A percentile compares a stretch with the other conserved stretches of the same genome.
These are phyloP conservation scores for Drosophila prosaltans DNA, from an alignment of 1,140 invertebrate species.

Conservation along the genomic window DNA sequence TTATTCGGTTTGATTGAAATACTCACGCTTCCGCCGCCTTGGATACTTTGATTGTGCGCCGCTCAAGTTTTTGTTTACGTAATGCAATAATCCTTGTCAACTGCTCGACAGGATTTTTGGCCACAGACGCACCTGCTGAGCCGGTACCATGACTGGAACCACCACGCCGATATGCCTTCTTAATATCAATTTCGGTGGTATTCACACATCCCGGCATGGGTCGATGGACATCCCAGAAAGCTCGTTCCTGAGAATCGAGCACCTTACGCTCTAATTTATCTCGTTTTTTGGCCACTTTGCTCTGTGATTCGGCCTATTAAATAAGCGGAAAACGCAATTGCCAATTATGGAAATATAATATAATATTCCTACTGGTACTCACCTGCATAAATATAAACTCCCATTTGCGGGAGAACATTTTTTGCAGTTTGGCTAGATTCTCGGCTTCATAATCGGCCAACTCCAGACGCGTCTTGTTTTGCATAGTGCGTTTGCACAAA, in stretches of 20 bases:
- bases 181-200: slow-evolving; percentile 99
- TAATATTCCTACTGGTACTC: not conserved
- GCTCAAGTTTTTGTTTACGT: slow-evolving; percentile 80
- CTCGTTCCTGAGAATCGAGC: slow-evolving; percentile 98
- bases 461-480: slow-evolving; percentile 98
- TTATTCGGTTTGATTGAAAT: not conserved
- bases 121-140: slow-evolving; percentile 75
- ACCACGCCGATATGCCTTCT: slow-evolving; percentile 93
- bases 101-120: slow-evolving; percentile 82
- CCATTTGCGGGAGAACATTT: slow-evolving; percentile 99
- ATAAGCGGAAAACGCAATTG: not conserved
- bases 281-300: slow-evolving; percentile 98
- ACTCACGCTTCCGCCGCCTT: slow-evolving; percentile 98
- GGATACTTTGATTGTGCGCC: slow-evolving; percentile 96
- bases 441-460: slow-evolving; percentile 99
- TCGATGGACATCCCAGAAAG: slow-evolving; percentile 99
- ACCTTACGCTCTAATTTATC: slow-evolving; percentile 99
- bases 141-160: slow-evolving; percentile 81
- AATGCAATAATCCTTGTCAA: slow-evolving; percentile 78
- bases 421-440: slow-evolving; percentile 97
- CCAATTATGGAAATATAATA: too few species aligned
- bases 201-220: slow-evolving; percentile 99
- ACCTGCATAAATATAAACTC: slow-evolving; percentile 99
- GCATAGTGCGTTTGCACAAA: slow-evolving; percentile 99
- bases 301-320: slow-evolving; percentile 85